phyloP scores from a whole-genome alignment of 2,113 vertebrate genomes.

The Acanthochromis polyacanthus region DNA sequence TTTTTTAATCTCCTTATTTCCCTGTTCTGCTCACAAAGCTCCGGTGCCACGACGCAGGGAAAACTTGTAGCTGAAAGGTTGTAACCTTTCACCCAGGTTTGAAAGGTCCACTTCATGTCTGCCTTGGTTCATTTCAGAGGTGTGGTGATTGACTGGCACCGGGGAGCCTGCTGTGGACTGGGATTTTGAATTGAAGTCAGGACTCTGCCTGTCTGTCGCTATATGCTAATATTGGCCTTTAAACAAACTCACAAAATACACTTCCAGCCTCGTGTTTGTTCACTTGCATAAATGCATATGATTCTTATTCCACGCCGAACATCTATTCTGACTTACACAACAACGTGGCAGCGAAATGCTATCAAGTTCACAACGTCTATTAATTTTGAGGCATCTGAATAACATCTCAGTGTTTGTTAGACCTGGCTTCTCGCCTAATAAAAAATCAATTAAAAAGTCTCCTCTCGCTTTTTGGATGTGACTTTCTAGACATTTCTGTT shows the following conservation, averaged over 20 bases:
- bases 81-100: constrained; percentile 50
- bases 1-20: constrained; percentile 38
- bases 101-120: constrained; percentile 34
- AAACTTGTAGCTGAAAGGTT: constrained; percentile 46
- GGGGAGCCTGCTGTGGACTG: constrained; percentile 39
- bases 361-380: constrained; percentile 78
- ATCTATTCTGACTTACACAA: constrained; percentile 59
- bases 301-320: constrained; percentile 74
- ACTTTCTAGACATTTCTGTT: constrained; percentile 55
- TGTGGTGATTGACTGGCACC: constrained; percentile 71
- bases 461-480: constrained; percentile 14
- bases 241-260: constrained; percentile 82
- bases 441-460: neutral
- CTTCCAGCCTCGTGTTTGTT: constrained; percentile 75
- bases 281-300: constrained; percentile 88
- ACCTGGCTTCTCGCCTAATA: constrained; percentile 40
- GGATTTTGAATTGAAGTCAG: constrained; percentile 75
- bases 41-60: neutral
- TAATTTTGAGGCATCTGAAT: constrained; percentile 76
- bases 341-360: constrained; percentile 40
- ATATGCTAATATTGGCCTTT: constrained; percentile 88
- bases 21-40: constrained; percentile 10
- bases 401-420: constrained; percentile 68
- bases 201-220: constrained; percentile 72
- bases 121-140: constrained; percentile 46